Conservation (phyloP, 53 echinoderm and acorn worm genomes). For the Echinarachnius parma region DNA sequence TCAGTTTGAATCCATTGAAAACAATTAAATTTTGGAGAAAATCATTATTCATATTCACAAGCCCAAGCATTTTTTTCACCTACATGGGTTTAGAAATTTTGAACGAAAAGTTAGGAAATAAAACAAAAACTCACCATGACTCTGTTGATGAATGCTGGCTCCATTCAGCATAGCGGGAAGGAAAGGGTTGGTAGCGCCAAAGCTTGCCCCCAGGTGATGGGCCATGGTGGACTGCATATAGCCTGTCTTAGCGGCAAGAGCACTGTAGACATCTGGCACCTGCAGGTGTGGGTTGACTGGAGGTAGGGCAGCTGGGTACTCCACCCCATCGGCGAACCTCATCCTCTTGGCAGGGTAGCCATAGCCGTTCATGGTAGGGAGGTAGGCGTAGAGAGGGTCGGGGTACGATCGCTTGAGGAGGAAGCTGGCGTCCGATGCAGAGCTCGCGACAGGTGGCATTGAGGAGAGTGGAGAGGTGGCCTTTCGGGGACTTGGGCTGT, state of each 20-base stretch:
- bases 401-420: conserved; percentile 36
- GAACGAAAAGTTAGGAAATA: too few species aligned
- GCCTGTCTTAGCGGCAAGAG: conserved; percentile 45
- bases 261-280: conserved; percentile 58
- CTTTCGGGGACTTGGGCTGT: conserved; percentile 17
- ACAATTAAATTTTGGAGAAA: too few species aligned
- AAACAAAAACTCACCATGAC: conserved; percentile 22
- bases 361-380: conserved; percentile 43
- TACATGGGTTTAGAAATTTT: too few species aligned
- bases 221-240: conserved; percentile 38
- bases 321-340: conserved; percentile 61
- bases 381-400: conserved; percentile 45
- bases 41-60: too few species aligned
- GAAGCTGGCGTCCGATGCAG: conserved; percentile 7
- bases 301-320: conserved; percentile 58
- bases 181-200: conserved; percentile 37
- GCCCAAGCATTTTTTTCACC: too few species aligned
- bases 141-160: conserved; percentile 18
- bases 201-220: conserved; percentile 11
- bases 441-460: not conserved
- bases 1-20: not conserved
- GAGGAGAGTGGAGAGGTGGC: conserved; percentile 20
- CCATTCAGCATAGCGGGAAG: conserved; percentile 41
- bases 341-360: conserved; percentile 64
- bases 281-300: conserved; percentile 24